phyloP scores from a whole-genome alignment of 2,797 vertebrate species.

The Selene dorsalis region DNA sequence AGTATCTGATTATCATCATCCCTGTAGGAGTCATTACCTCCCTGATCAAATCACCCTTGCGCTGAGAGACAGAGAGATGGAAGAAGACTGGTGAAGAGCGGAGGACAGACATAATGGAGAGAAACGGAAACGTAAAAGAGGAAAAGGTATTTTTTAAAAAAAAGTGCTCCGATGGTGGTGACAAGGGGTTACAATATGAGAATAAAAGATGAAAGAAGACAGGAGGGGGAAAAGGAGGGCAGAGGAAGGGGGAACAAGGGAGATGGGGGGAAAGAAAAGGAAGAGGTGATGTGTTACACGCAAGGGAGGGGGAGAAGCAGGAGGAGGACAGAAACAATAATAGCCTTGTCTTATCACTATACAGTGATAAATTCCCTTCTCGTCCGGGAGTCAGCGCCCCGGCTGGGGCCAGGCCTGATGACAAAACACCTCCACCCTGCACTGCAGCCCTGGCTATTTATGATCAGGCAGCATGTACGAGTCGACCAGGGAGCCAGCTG shows the following conservation, averaged over 20 bases:
- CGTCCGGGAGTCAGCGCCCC: conserved; percentile 58
- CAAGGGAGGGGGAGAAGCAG: conserved; percentile 21
- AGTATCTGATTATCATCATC: conserved; percentile 60
- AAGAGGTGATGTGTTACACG: conserved; percentile 60
- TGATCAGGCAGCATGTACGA: conserved; percentile 52
- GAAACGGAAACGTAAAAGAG: conserved; percentile 3
- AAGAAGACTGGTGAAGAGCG: conserved; percentile 5
- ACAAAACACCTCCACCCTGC: conserved; percentile 74
- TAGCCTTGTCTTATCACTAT: conserved; percentile 79
- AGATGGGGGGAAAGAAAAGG: conserved; percentile 37
- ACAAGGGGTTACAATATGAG: conserved; percentile 18
- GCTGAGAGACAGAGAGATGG: conserved; percentile 19
- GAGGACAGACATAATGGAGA: conserved; percentile 7
- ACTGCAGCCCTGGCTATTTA: conserved; percentile 67
- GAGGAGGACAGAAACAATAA: conserved; percentile 79
- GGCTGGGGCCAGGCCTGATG: conserved; percentile 67
- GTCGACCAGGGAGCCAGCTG: conserved; percentile 48
- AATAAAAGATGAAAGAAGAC: conserved; percentile 55
- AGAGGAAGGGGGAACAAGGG: conserved; percentile 28
- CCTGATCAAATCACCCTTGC: conserved; percentile 52
- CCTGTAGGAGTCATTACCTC: conserved; percentile 59
- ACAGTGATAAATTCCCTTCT: conserved; percentile 79
- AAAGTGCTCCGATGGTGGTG: conserved; percentile 12
- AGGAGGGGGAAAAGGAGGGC: conserved; percentile 37
- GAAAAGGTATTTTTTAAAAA: too few species aligned